phyloP scores from a whole-genome alignment of 2,797 vertebrate genomes.

The Coccyzus lansbergi region DNA sequence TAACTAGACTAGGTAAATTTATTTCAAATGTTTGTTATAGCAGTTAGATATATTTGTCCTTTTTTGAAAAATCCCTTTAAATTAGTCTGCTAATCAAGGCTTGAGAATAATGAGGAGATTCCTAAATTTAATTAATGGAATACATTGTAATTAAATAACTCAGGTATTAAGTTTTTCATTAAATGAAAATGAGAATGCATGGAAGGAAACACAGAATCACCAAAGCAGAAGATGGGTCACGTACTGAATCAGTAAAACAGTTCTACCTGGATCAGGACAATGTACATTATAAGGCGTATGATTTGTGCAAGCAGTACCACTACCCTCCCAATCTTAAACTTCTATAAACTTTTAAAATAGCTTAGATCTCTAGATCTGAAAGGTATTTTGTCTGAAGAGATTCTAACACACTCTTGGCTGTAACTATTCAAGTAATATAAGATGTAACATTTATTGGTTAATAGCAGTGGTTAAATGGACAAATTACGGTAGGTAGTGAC shows the following conservation, averaged over 20 bases:
- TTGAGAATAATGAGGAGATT: not conserved
- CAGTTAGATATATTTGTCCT: not conserved
- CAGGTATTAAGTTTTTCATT: not conserved
- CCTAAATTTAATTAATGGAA: not conserved
- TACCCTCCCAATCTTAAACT: not conserved
- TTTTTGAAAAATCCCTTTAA: not conserved
- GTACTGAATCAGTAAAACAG: not conserved
- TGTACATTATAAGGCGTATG: not conserved
- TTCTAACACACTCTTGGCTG: not conserved
- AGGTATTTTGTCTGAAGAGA: not conserved
- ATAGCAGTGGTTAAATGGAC: not conserved
- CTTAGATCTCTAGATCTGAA: not conserved
- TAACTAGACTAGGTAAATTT: slow-evolving; percentile 6
- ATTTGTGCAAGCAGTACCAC: not conserved
- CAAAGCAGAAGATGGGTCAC: not conserved
- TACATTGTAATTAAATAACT: not conserved
- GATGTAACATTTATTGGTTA: not conserved
- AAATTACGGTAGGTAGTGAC: not conserved
- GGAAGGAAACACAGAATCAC: not conserved
- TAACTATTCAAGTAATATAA: not conserved
- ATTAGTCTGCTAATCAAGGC: not conserved
- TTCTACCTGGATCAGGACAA: not conserved
- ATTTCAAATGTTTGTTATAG: not conserved
- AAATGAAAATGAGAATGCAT: not conserved
- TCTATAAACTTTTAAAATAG: not conserved